phyloP scores from a whole-genome alignment of 1,140 invertebrate genomes.

The Pemphigus obesinymphae region DNA sequence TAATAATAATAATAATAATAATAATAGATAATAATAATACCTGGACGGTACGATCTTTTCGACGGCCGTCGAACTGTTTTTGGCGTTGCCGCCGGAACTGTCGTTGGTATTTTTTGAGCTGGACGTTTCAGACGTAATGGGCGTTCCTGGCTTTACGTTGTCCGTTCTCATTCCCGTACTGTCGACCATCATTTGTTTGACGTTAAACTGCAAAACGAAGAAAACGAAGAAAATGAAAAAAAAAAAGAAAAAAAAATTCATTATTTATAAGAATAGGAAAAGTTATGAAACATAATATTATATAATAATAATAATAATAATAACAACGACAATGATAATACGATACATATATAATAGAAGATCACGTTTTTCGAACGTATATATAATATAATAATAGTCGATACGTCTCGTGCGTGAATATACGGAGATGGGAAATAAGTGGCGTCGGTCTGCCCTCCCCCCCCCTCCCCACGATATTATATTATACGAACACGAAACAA shows the following conservation, averaged over 20 bases:
- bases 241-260: too few relatives aligned
- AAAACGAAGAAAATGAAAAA: too few relatives aligned
- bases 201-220: slow-evolving; percentile 4
- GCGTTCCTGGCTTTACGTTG: slow-evolving; percentile 20
- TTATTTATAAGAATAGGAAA: background rate
- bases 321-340: too few relatives aligned
- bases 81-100: background rate
- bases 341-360: too few relatives aligned
- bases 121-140: slow-evolving; percentile 34
- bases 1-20: too few relatives aligned
- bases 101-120: slow-evolving; percentile 35
- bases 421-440: background rate
- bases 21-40: background rate
- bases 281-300: background rate
- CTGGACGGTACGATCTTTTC: slow-evolving; percentile 20
- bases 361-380: background rate
- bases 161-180: slow-evolving; percentile 33
- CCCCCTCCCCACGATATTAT: too few relatives aligned
- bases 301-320: too few relatives aligned
- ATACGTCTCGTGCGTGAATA: background rate
- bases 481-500: background rate
- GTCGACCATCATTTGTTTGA: slow-evolving; percentile 39
- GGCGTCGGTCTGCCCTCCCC: background rate
- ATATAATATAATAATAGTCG: too few relatives aligned
- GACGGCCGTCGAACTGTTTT: background rate